A percentile compares a stretch with the other conserved stretches of the same genome.
These are phyloP conservation scores for Steinernema hermaphroditum DNA, from an alignment of 2,888 invertebrate genomes.

Conservation along the genomic window DNA sequence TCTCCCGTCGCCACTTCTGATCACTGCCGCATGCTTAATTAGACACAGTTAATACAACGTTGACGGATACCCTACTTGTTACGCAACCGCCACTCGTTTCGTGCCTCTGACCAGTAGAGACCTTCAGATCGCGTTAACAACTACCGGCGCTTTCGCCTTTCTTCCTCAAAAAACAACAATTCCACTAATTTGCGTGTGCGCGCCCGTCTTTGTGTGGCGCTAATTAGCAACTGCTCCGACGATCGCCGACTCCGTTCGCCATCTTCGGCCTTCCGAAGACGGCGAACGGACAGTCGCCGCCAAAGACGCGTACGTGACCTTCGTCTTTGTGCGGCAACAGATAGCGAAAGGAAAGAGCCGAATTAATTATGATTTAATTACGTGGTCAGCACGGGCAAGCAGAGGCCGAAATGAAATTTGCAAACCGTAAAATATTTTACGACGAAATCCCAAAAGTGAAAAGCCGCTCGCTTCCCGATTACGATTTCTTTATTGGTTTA, in stretches of 20 bases:
- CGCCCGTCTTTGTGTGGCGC: conserved; percentile 22
- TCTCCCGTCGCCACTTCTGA: not conserved
- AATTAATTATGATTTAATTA: conserved; percentile 31
- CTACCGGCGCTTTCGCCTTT: not conserved
- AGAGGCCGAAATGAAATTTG: conserved; percentile 22
- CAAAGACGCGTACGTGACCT: conserved; percentile 19
- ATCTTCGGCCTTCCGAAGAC: conserved; percentile 15
- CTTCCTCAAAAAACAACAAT: conserved; percentile 14
- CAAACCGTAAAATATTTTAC: conserved; percentile 27
- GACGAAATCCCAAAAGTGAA: conserved; percentile 29
- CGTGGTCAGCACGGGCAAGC: not conserved
- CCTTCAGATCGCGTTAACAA: not conserved
- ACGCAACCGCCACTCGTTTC: conserved; percentile 20
- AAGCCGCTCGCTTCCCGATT: not conserved
- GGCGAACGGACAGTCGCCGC: conserved; percentile 19
- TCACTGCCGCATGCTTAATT: conserved; percentile 27
- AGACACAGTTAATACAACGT: not conserved
- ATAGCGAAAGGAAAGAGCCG: conserved; percentile 1
- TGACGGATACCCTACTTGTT: not conserved
- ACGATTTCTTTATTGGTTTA: no score
- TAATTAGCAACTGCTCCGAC: conserved; percentile 17
- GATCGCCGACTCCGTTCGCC: not conserved
- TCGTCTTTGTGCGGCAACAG: conserved; percentile 23
- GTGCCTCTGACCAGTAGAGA: not conserved
- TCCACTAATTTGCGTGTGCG: conserved; percentile 26